Evolutionary conservation across 2,888 invertebrate species (phyloP).

Genomic region (Lithophane socia): DNA sequence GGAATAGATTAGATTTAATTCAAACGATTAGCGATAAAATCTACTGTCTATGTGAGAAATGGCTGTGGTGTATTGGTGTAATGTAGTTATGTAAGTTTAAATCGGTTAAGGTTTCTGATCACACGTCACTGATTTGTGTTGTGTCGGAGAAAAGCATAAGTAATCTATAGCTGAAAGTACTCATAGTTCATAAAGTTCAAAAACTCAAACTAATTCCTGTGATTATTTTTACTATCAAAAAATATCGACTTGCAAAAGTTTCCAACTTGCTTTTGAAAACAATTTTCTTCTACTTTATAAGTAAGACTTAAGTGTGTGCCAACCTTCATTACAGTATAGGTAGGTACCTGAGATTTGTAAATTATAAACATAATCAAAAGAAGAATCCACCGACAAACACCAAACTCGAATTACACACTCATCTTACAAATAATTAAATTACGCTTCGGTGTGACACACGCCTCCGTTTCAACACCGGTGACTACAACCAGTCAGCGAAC

Average conservation of each 20-base stretch:
- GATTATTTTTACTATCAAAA: no score
- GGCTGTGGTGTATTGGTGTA: slow-evolving; percentile 36
- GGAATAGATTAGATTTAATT: slow-evolving; percentile 53
- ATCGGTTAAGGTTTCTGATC: slow-evolving; percentile 7
- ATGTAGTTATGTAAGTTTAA: slow-evolving; percentile 26
- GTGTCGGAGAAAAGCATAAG: neutral
- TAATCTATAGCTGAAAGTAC: no score
- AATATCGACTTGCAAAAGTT: no score
- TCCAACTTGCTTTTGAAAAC: no score
- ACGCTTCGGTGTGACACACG: slow-evolving; percentile 70
- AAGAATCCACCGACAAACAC: slow-evolving; percentile 13
- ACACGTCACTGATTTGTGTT: slow-evolving; percentile 20
- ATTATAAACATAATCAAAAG: neutral
- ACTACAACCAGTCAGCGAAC: slow-evolving; percentile 73
- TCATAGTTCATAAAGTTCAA: no score
- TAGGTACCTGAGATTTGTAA: neutral
- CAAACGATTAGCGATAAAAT: slow-evolving; percentile 58
- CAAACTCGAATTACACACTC: slow-evolving; percentile 39
- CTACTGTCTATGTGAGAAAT: slow-evolving; percentile 49
- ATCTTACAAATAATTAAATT: slow-evolving; percentile 50
- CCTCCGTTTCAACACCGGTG: slow-evolving; percentile 73
- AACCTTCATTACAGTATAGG: no score
- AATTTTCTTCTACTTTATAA: no score
- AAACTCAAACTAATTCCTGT: no score
- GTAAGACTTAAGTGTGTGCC: no score